A percentile compares a stretch with the other conserved stretches of the same genome.
Conservation (phyloP, 2,888 invertebrate genomes). For the Hanleya hanleyi region DNA sequence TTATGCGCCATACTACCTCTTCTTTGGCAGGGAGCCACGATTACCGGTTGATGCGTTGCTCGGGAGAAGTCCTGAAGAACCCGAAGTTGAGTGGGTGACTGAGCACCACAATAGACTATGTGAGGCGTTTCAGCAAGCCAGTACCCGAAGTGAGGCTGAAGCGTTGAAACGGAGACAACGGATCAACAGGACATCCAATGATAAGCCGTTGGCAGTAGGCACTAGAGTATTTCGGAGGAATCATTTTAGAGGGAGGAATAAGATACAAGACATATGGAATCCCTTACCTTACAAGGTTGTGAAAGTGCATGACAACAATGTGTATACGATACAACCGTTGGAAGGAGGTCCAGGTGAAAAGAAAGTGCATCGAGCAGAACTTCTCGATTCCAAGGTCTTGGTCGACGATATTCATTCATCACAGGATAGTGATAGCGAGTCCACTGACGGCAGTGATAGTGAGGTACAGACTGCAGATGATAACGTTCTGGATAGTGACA, state of each 20-base stretch:
- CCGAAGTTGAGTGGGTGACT: not conserved
- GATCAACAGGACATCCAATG: not conserved
- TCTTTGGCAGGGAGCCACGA: slow-evolving; percentile 26
- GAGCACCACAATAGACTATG: not conserved
- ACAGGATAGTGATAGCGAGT: not conserved
- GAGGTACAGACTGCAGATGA: too few relatives aligned
- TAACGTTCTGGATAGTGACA: too few relatives aligned
- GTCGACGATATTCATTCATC: not conserved
- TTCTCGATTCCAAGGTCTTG: not conserved
- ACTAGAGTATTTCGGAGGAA: not conserved
- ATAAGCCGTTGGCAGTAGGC: not conserved
- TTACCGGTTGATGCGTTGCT: slow-evolving; percentile 25
- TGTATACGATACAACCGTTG: not conserved
- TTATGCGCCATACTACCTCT: slow-evolving; percentile 19
- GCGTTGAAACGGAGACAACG: not conserved
- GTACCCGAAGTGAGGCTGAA: not conserved
- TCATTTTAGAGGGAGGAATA: not conserved
- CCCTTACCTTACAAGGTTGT: not conserved
- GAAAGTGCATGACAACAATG: not conserved
- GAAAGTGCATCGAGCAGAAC: not conserved
- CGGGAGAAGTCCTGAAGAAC: not conserved
- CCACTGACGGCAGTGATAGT: not conserved
- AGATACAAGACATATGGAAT: not conserved
- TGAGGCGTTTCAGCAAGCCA: not conserved
- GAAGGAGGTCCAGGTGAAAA: not conserved